Percentiles rank a stretch among this genome's conserved stretches.
phyloP scores from a whole-genome alignment of 2,113 vertebrate genomes.

The Megaptera novaeangliae region DNA sequence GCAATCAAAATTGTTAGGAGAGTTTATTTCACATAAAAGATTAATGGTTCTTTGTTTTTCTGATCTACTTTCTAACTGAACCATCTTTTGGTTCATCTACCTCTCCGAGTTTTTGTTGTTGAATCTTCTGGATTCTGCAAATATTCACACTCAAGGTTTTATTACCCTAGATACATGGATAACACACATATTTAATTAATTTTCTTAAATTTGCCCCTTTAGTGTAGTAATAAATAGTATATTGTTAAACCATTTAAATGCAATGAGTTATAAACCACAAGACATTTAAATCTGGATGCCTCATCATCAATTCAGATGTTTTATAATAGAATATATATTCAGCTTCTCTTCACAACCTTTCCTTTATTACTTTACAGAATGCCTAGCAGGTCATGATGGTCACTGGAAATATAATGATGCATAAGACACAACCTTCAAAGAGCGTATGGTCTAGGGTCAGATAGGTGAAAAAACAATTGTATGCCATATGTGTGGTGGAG shows the following conservation, averaged over 20 bases:
- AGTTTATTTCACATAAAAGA: background rate
- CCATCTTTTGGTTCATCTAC: background rate
- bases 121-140: conserved; percentile 29
- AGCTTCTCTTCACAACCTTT: background rate
- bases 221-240: background rate
- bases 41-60: background rate
- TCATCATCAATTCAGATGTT: background rate
- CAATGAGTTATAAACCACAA: background rate
- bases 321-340: background rate
- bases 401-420: background rate
- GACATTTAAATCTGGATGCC: background rate
- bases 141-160: background rate
- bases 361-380: background rate
- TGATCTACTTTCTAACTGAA: background rate
- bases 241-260: background rate
- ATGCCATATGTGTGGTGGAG: background rate
- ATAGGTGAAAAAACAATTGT: background rate
- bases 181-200: background rate
- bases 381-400: background rate
- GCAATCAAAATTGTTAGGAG: background rate
- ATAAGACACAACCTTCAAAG: background rate
- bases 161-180: background rate
- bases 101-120: background rate
- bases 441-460: background rate
- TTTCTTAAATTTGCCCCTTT: background rate